phyloP scores from a whole-genome alignment of 2,113 vertebrate species.

The Semnornis frantzii region DNA sequence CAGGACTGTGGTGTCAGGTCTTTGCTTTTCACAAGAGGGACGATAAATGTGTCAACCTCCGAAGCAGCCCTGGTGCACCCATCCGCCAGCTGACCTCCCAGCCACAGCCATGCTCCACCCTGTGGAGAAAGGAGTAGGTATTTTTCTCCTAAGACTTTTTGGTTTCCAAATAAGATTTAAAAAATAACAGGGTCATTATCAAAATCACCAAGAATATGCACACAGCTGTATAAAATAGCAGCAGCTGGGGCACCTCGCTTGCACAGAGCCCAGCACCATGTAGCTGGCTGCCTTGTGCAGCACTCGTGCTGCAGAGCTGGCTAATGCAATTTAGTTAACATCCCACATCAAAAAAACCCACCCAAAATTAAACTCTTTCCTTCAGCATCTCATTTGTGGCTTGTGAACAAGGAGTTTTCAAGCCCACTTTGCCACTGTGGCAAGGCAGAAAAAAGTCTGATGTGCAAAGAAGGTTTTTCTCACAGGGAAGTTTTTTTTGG shows the following conservation, averaged over 20 bases:
- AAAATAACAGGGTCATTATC: not conserved
- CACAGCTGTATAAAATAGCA: not conserved
- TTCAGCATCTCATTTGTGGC: not conserved
- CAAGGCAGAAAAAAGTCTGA: not conserved
- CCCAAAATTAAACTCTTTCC: not conserved
- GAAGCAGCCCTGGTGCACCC: not conserved
- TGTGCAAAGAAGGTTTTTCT: not conserved
- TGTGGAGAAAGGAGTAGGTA: not conserved
- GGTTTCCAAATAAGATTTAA: not conserved
- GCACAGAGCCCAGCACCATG: not conserved
- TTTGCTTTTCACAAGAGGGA: not conserved
- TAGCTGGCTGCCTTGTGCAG: not conserved
- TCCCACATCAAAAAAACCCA: not conserved
- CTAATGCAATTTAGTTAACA: not conserved
- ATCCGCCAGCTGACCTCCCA: not conserved
- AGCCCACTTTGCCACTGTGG: not conserved
- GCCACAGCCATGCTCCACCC: not conserved
- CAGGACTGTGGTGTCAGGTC: not conserved
- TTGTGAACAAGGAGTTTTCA: not conserved
- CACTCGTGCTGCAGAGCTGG: rapidly evolving
- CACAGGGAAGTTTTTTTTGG: not conserved
- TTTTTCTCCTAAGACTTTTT: not conserved
- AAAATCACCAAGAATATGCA: not conserved
- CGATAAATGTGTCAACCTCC: not conserved
- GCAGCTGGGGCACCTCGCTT: not conserved